These are phyloP conservation scores for Rhagium mordax DNA, from an alignment of 2,888 invertebrate species.

Conservation along the genomic window DNA sequence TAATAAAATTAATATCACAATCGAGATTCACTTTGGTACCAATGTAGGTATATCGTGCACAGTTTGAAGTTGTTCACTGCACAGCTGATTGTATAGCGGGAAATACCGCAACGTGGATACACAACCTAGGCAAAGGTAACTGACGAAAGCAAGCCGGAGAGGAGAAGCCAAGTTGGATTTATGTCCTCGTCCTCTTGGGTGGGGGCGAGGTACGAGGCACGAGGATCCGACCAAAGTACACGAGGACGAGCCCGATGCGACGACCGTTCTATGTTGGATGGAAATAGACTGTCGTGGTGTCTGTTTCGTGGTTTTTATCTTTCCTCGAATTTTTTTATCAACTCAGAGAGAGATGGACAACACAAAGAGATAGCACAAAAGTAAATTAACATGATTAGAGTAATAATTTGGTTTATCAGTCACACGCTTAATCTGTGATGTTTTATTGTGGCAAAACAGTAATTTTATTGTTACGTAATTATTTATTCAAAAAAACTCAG, in stretches of 20 bases:
- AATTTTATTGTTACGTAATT: no score
- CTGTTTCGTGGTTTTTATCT: background rate
- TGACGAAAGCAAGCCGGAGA: slow-evolving; percentile 16
- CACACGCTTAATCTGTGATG: background rate
- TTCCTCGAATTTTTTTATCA: background rate
- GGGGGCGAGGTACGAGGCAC: background rate
- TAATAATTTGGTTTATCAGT: background rate
- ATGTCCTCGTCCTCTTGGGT: background rate
- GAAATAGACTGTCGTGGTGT: background rate
- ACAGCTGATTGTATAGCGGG: slow-evolving; percentile 17
- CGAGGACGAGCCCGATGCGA: background rate
- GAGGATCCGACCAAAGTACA: slow-evolving; percentile 8
- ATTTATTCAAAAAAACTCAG: no score
- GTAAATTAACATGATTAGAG: background rate
- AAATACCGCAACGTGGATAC: background rate
- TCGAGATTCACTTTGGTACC: slow-evolving; percentile 32
- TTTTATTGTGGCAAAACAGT: no score
- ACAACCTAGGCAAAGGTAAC: background rate
- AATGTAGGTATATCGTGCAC: background rate
- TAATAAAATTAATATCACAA: slow-evolving; percentile 36
- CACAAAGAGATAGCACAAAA: background rate
- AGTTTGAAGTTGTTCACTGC: background rate
- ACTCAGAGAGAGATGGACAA: background rate
- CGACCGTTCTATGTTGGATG: background rate
- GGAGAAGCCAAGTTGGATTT: slow-evolving; percentile 18